These are phyloP conservation scores for Ptyas mucosa DNA, from an alignment of 2,113 vertebrate genomes.

Conservation along the genomic window DNA sequence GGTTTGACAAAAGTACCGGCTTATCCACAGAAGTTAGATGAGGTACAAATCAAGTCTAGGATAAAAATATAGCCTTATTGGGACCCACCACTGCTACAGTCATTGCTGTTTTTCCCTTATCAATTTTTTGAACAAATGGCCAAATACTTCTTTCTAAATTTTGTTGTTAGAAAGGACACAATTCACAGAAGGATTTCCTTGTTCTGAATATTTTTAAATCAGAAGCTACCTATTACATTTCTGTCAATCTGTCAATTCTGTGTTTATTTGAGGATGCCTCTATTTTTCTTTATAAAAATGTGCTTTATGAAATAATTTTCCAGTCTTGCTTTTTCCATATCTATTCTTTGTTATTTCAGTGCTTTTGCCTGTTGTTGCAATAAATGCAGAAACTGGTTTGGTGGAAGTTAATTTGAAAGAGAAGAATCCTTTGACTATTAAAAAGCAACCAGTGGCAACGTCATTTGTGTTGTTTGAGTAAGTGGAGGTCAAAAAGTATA, in stretches of 20 bases:
- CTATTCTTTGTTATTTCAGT: conserved; percentile 67
- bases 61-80: neutral
- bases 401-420: conserved; percentile 83
- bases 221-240: neutral
- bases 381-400: conserved; percentile 83
- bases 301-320: neutral
- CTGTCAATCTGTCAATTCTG: neutral
- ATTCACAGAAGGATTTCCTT: neutral
- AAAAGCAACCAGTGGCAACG: conserved; percentile 80
- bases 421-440: conserved; percentile 77
- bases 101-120: neutral
- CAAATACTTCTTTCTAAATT: neutral
- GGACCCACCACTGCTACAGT: neutral
- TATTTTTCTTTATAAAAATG: neutral
- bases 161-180: neutral
- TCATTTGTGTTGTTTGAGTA: conserved; percentile 93
- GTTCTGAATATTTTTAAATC: neutral
- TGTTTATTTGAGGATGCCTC: neutral
- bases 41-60: neutral
- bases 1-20: neutral
- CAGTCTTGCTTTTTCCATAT: neutral
- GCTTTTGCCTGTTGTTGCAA: conserved; percentile 78
- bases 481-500: conserved; percentile 49
- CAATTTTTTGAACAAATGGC: neutral
- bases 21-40: neutral